Conservation (phyloP, 1,140 invertebrate species). For the Gryllus bimaculatus region DNA sequence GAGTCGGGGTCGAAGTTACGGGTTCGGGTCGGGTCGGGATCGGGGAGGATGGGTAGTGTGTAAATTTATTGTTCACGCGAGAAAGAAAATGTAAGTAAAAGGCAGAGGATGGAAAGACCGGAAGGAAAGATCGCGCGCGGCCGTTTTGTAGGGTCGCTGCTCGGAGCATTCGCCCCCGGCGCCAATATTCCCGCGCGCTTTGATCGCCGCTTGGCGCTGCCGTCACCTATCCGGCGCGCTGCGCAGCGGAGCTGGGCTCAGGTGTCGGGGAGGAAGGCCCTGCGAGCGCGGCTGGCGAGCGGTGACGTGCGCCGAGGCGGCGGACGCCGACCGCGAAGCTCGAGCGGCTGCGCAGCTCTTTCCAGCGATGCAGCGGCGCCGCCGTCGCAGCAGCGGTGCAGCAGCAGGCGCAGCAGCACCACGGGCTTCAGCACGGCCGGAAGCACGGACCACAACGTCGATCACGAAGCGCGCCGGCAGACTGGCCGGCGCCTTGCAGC, state of each 20-base stretch:
- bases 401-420: slow-evolving; percentile 47
- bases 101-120: too few relatives aligned
- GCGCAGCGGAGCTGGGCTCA: slow-evolving; percentile 33
- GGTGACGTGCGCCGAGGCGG: slow-evolving; percentile 28
- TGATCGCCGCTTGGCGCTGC: too few relatives aligned
- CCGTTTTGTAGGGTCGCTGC: too few relatives aligned
- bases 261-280: slow-evolving; percentile 36
- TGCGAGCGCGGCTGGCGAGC: slow-evolving; percentile 25
- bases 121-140: too few relatives aligned
- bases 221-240: slow-evolving; percentile 34
- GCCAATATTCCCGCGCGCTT: too few relatives aligned
- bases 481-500: background rate
- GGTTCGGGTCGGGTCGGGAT: too few relatives aligned
- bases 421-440: slow-evolving; percentile 46
- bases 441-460: slow-evolving; percentile 39
- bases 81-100: too few relatives aligned
- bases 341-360: slow-evolving; percentile 38
- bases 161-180: too few relatives aligned
- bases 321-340: slow-evolving; percentile 33
- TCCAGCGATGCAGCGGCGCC: slow-evolving; percentile 36
- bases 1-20: too few relatives aligned
- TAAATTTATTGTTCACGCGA: too few relatives aligned
- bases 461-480: slow-evolving; percentile 30
- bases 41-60: too few relatives aligned
- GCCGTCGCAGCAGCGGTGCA: slow-evolving; percentile 48